phyloP scores from a whole-genome alignment of 2,888 invertebrate genomes.

The Sinhomidia bicolor region DNA sequence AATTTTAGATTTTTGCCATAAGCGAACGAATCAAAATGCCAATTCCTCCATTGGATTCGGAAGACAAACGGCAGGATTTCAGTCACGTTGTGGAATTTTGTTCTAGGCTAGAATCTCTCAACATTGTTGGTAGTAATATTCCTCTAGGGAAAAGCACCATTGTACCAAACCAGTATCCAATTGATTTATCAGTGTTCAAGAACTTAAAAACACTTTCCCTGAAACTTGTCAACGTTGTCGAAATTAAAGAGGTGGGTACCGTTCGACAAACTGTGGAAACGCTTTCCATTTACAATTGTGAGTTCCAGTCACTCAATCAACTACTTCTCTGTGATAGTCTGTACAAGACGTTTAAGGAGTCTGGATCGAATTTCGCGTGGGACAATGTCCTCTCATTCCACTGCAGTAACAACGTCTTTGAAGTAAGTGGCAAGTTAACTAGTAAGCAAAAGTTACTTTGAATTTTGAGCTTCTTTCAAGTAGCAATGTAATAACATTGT shows the following conservation, averaged over 20 bases:
- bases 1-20: constrained; percentile 91
- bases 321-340: constrained; percentile 92
- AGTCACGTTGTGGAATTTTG: constrained; percentile 95
- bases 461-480: neutral
- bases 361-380: constrained; percentile 82
- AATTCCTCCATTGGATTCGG: constrained; percentile 90
- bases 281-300: constrained; percentile 87
- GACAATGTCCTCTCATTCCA: constrained; percentile 82
- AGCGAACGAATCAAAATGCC: constrained; percentile 93
- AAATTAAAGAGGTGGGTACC: constrained; percentile 82
- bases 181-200: constrained; percentile 93
- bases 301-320: constrained; percentile 88
- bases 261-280: constrained; percentile 86
- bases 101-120: constrained; percentile 87
- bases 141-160: constrained; percentile 92
- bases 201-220: constrained; percentile 85
- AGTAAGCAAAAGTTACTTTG: neutral
- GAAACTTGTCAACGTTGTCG: constrained; percentile 85
- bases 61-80: constrained; percentile 92
- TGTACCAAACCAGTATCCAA: constrained; percentile 89
- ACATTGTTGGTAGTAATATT: constrained; percentile 86
- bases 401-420: constrained; percentile 82
- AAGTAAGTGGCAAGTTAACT: constrained; percentile 52
- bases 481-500: neutral
- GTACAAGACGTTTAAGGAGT: constrained; percentile 85